Evolutionary conservation across 2,797 vertebrate genomes (phyloP).

Genomic region (Paedocypris micromegethes): DNA sequence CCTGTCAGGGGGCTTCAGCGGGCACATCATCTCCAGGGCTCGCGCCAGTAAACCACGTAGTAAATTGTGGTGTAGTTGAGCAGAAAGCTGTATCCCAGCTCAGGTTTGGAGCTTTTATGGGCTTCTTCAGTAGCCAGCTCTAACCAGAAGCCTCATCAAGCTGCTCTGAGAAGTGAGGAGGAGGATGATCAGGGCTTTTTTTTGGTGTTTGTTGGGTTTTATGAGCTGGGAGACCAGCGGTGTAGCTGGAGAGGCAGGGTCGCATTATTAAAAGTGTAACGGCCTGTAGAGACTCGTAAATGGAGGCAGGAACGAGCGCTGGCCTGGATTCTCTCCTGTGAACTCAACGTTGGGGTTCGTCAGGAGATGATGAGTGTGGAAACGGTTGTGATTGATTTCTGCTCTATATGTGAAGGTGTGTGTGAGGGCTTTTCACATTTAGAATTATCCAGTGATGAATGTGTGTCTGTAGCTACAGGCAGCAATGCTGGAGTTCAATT

Average conservation of each 20-base stretch:
- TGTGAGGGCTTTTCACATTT: too few species aligned
- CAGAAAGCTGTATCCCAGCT: conserved; percentile 26
- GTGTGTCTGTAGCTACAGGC: too few species aligned
- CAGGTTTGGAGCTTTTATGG: conserved; percentile 33
- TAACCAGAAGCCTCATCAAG: conserved; percentile 27
- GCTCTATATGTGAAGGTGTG: too few species aligned
- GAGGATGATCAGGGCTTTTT: conserved; percentile 11
- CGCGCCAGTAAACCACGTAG: conserved; percentile 35
- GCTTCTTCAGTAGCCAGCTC: conserved; percentile 25
- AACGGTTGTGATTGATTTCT: too few species aligned
- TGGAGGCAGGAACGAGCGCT: conserved; percentile 5
- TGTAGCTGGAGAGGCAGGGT: conserved; percentile 25
- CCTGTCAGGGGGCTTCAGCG: conserved; percentile 35
- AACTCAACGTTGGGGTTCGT: background rate
- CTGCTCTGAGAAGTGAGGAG: background rate
- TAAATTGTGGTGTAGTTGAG: conserved; percentile 45
- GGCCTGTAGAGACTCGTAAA: conserved; percentile 14
- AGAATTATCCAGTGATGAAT: too few species aligned
- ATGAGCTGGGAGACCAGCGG: conserved; percentile 27
- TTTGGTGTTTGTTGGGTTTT: conserved; percentile 38
- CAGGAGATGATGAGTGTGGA: background rate
- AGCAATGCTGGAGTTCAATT: too few species aligned
- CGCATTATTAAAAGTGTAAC: conserved; percentile 46
- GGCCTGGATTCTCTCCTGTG: background rate
- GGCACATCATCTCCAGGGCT: conserved; percentile 37